Evolutionary conservation across 2,888 invertebrate genomes (phyloP), one percentile per base, ranked within the genome.

Genomic region (Eudasyphora cyanicolor): DNA sequence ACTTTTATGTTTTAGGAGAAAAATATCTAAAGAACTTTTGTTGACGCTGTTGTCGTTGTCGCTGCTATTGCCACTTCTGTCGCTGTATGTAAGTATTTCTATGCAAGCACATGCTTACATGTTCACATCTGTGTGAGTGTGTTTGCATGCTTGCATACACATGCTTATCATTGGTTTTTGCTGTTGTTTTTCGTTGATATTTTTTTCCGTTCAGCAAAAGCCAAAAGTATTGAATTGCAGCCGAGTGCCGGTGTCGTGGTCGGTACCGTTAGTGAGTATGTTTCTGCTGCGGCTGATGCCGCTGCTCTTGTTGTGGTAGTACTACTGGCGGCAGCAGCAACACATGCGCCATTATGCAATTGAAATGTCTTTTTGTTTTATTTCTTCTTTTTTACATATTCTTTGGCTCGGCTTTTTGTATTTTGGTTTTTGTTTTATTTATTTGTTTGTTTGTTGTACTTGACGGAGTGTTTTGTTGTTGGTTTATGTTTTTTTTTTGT

Each of bases 281-380:
- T n/a, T n/a, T n/a, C n/a, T n/a, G n/a, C n/a, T n/a, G n/a, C n/a
- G 45, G 45, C 14, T 3, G 45, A 10, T 14, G 45, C 14, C 7
- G 45, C 45, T 14, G 45, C 45, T 14, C 5, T 45, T 10, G n/a
- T n/a, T 45, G 45, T 45, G 45, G 45, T n/a, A 45, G 45, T 45
- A 10, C n/a, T n/a, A n/a, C n/a, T 60, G 29, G 12, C 14, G 42
- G 71, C 64, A 67, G 62, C 78, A 81, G 78, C 81, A 84, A 84
- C 84, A 81, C 81, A 84, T 84, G 84, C 84, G 84, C 84, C 76
- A 84, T 84, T 81, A 84, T 84, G 84, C 84, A 84, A 84, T 84
- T 84, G 75, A 81, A 81, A 76, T 79, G 42, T 75, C 67, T 60
- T 84, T 76, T 78, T 75, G 74, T 70, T 78, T 69, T 64, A 45